These are phyloP conservation scores for Lomographa bimaculata DNA, from an alignment of 2,888 invertebrate species.

Conservation along the genomic window DNA sequence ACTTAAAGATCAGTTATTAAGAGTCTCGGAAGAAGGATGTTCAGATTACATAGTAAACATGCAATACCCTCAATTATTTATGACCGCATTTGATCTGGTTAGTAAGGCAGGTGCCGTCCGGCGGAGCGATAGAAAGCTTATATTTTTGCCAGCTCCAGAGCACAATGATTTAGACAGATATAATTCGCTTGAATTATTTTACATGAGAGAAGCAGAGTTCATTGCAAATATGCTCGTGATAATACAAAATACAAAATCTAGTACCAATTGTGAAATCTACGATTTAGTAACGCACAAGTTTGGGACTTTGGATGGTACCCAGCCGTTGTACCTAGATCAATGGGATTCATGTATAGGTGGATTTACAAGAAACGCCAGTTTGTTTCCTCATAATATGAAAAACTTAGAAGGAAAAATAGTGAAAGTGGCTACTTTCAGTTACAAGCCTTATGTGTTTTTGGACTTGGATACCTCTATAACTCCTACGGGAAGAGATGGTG, in stretches of 20 bases:
- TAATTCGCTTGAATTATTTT: constrained; percentile 46
- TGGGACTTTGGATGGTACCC: constrained; percentile 47
- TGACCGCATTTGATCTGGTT: constrained; percentile 63
- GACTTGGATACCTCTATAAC: constrained; percentile 56
- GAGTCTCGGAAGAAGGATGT: constrained; percentile 71
- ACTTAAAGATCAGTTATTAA: constrained; percentile 47
- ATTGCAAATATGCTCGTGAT: constrained; percentile 63
- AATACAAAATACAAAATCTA: constrained; percentile 34
- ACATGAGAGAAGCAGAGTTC: constrained; percentile 54
- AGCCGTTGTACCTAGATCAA: constrained; percentile 57
- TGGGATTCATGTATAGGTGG: constrained; percentile 62
- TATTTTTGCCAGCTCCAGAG: constrained; percentile 57
- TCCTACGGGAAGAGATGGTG: constrained; percentile 78
- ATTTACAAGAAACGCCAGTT: constrained; percentile 54
- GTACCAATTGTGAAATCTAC: constrained; percentile 44
- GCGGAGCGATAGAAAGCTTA: constrained; percentile 70
- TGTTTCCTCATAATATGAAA: constrained; percentile 76
- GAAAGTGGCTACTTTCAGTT: constrained; percentile 82
- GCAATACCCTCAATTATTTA: constrained; percentile 57
- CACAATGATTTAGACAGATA: constrained; percentile 11
- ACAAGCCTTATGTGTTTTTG: constrained; percentile 83
- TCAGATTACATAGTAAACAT: constrained; percentile 71
- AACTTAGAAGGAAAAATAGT: constrained; percentile 73
- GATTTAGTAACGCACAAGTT: constrained; percentile 71
- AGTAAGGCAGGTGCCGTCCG: constrained; percentile 61